Base-by-base conservation (phyloP, 1,140 invertebrate genomes). In the Chironomus tepperi region DNA sequence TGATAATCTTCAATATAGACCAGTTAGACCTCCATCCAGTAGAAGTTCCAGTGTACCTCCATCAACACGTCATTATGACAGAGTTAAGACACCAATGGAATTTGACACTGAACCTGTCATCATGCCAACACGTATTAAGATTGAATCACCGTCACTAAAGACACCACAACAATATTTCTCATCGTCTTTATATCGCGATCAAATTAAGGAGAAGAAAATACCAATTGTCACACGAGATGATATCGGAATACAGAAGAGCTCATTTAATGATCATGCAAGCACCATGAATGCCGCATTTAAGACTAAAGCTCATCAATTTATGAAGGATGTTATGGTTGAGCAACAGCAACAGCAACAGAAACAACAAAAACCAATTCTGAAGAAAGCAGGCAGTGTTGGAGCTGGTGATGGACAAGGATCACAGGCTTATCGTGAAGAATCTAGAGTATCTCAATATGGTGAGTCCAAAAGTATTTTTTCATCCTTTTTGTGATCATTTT, bases 211-310 rank as follows among this genome's bases (percentile, higher is more conserved):
- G 0, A 79, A 81, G 73, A 79, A 74, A 73, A 76, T 19, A 77
- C 78, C 73, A 80, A 0, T 78, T 79, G 43, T 67, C 75, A 76
- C 78, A 18, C 76, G 67, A 47, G 79, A 80, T 77, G 79, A 83
- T 75, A 80, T 81, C n/a, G 78, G 79, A 19, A 77, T 87, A 3
- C 82, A 85, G 76, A 86, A 85, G 15, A 88, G 86, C 7, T 85
- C 76, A 77, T 85, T 70, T 65, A 83, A 84, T 47, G 81, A 83
- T 42, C 80, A 80, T 77, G 79, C 84, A 2, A 81, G 83, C 74
- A 87, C 87, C 73, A 89, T 91, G 89, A 88, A 87, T 24, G 86
- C 86, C 73, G 87, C 86, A 75, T 91, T 91, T 81, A 89, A 89
- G 76, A 85, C 87, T 7, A 91, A 90, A 79, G 88, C 89, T 1